Evolutionary conservation across 2,113 vertebrate species (phyloP), one percentile per base, ranked within the genome.

Genomic region (Takifugu flavidus): DNA sequence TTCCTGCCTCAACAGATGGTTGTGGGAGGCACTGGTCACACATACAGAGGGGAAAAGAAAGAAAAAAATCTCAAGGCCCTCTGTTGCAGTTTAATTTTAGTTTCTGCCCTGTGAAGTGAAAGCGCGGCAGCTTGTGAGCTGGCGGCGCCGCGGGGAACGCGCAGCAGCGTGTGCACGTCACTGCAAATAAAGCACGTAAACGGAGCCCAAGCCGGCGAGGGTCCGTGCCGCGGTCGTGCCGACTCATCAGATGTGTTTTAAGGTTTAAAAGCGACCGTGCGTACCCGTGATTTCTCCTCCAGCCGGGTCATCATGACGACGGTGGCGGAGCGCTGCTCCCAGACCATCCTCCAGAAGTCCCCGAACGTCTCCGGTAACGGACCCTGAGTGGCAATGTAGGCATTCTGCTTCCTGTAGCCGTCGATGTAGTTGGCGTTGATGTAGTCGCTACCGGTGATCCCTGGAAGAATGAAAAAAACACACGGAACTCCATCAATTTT

Each of bases 301-400:
- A 99, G 92, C 60, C 94, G 88, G 1, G 97, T 99, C 96, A 99
- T 98, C 97, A 99, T 99, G 56, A 99, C 95, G 5, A 98, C 90
- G 1, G 96, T 99, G 51, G 97, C 96, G 0, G 96, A 94, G 26
- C 97, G 91, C 83, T 99, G 97, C 67, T 99, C 97, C 97, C 97
- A 99, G 80, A 98, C 96, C 97, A 98, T 99, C 62, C 97, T 92
- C 97, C 97, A 99, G 78, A 99, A 99, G 86, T 99, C 96, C 1
- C 96, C 95, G 0, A 99, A 98, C 2, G 96, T 98, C 90, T 98
- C 97, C 0, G 96, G 95, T 72, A 99, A 87, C 0, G 97, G 95
- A 4, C 97, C 97, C 82, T 99, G 97, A 0, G 96, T 99, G 89
- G 97, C 96, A 0, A 99, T 99, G 89, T 99, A 99, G 1, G 96